Evolutionary conservation across 2,888 invertebrate species (phyloP).

Genomic region (Megaustenia siamemsis): DNA sequence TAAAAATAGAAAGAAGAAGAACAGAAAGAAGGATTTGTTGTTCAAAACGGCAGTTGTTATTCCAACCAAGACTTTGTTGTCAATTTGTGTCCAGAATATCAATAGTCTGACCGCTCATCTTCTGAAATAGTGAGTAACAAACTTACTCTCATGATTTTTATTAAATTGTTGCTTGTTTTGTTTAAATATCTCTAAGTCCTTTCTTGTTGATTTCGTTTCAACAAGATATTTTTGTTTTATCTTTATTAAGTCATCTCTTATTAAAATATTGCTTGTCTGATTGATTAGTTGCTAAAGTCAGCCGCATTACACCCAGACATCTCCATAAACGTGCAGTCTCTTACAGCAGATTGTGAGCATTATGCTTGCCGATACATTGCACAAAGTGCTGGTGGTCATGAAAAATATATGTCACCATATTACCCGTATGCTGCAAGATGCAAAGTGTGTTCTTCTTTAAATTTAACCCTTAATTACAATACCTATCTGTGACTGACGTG

Average conservation of each 20-base stretch:
- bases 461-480: too few relatives aligned
- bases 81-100: conserved; percentile 49
- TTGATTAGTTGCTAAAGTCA: too few relatives aligned
- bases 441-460: too few relatives aligned
- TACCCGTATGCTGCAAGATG: too few relatives aligned
- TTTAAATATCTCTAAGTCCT: neutral
- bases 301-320: too few relatives aligned
- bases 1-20: conserved; percentile 16
- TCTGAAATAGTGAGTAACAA: conserved; percentile 46
- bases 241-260: neutral
- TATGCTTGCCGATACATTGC: too few relatives aligned
- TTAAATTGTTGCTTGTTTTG: neutral
- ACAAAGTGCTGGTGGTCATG: too few relatives aligned
- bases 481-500: too few relatives aligned
- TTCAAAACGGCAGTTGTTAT: conserved; percentile 24
- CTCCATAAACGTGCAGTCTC: too few relatives aligned
- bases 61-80: conserved; percentile 46
- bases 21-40: conserved; percentile 14
- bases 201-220: neutral
- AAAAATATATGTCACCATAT: too few relatives aligned
- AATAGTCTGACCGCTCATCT: conserved; percentile 44
- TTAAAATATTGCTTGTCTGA: neutral
- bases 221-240: neutral
- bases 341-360: too few relatives aligned
- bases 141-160: too few relatives aligned